Percentiles rank a stretch among this genome's conserved stretches.
Evolutionary conservation across 2,888 invertebrate genomes (phyloP).

Genomic region (Tribolium freemani): DNA sequence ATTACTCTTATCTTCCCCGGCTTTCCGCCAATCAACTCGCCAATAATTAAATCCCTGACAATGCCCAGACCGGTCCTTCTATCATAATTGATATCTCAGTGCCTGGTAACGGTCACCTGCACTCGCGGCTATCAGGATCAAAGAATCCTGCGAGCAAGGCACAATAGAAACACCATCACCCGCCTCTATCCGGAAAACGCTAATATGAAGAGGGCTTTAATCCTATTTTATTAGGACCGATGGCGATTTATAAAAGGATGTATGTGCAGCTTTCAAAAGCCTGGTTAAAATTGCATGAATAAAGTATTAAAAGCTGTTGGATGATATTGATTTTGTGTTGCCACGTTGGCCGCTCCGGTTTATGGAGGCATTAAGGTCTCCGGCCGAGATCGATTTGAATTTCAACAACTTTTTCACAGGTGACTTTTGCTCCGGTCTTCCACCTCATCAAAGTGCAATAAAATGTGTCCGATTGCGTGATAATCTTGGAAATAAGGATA

Average conservation of each 20-base stretch:
- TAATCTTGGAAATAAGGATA: not conserved
- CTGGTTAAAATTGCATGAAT: slow-evolving; percentile 50
- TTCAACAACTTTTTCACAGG: slow-evolving; percentile 2
- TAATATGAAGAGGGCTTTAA: slow-evolving; percentile 48
- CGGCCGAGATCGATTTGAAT: slow-evolving; percentile 3
- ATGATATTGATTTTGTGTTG: slow-evolving; percentile 28
- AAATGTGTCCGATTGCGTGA: too few species aligned
- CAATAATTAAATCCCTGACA: slow-evolving; percentile 53
- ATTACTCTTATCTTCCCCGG: slow-evolving; percentile 47
- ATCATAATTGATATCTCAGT: slow-evolving; percentile 58
- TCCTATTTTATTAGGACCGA: slow-evolving; percentile 51
- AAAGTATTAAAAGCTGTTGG: slow-evolving; percentile 42
- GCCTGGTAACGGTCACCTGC: slow-evolving; percentile 53
- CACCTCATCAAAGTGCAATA: not conserved
- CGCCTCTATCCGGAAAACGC: slow-evolving; percentile 17
- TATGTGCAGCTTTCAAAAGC: slow-evolving; percentile 46
- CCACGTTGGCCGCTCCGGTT: not conserved
- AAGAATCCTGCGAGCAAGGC: slow-evolving; percentile 31
- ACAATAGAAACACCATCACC: slow-evolving; percentile 14
- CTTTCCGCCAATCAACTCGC: slow-evolving; percentile 53
- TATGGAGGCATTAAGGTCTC: slow-evolving; percentile 1
- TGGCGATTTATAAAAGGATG: slow-evolving; percentile 50
- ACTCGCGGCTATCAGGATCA: slow-evolving; percentile 47
- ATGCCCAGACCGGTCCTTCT: slow-evolving; percentile 45
- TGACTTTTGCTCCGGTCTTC: not conserved